phyloP scores from a whole-genome alignment of 2,797 vertebrate species.

The Melanotaenia parkinsoni region DNA sequence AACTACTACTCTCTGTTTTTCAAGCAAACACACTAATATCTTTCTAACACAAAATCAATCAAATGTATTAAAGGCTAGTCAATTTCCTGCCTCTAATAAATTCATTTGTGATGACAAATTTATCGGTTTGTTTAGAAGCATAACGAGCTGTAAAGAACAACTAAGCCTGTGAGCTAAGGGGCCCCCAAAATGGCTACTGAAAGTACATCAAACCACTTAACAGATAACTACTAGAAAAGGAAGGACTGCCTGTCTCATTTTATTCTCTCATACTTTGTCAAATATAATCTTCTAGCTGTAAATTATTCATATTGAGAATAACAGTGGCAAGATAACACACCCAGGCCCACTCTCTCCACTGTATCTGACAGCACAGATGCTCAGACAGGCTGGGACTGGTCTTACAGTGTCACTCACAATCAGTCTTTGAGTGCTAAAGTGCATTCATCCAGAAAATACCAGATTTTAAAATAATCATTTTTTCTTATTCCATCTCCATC shows the following conservation, averaged over 20 bases:
- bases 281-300: conserved; percentile 69
- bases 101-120: conserved; percentile 19
- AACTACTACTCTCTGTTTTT: not conserved
- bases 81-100: conserved; percentile 26
- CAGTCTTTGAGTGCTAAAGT: conserved; percentile 70
- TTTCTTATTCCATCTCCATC: conserved; percentile 71
- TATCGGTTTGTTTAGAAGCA: conserved; percentile 31
- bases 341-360: conserved; percentile 33
- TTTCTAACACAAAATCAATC: conserved; percentile 36
- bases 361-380: conserved; percentile 71
- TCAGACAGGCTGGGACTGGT: conserved; percentile 68
- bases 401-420: conserved; percentile 80
- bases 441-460: conserved; percentile 78
- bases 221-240: conserved; percentile 38
- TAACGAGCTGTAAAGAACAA: conserved; percentile 36
- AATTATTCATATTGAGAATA: conserved; percentile 70
- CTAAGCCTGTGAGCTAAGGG: conserved; percentile 9
- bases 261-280: conserved; percentile 60
- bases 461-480: conserved; percentile 75
- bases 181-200: conserved; percentile 44
- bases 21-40: conserved; percentile 28
- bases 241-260: conserved; percentile 63
- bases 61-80: conserved; percentile 35
- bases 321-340: conserved; percentile 65
- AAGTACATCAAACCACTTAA: conserved; percentile 55